Evolutionary conservation across 2,888 invertebrate species (phyloP).

Genomic region (Leucophenga maculata): DNA sequence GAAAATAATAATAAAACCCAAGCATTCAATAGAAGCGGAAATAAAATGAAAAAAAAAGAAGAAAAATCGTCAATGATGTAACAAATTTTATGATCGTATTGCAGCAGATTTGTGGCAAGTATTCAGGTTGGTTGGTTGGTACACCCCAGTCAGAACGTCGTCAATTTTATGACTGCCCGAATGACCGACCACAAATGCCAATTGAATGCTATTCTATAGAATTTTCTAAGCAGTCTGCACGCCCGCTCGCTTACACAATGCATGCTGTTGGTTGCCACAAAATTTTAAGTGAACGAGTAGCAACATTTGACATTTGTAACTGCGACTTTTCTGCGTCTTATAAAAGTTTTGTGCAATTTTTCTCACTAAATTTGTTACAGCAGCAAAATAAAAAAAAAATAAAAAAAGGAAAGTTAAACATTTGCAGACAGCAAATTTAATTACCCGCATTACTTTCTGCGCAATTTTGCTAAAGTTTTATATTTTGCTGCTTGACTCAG

Average conservation of each 20-base stretch:
- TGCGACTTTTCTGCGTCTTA: background rate
- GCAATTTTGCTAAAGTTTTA: conserved; percentile 1
- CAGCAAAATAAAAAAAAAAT: background rate
- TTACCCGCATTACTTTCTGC: conserved; percentile 39
- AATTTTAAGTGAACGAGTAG: too few relatives aligned
- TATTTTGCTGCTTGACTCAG: conserved; percentile 35
- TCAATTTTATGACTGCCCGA: background rate
- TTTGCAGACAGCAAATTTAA: conserved; percentile 43
- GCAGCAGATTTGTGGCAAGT: background rate
- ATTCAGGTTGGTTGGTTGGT: background rate
- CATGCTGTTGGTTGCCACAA: too few relatives aligned
- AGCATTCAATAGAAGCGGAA: background rate
- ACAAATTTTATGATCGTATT: conserved; percentile 19
- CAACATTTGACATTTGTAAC: conserved; percentile 1
- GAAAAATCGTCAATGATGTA: conserved; percentile 21
- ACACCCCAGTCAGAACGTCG: background rate
- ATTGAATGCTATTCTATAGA: background rate
- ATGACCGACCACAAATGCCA: conserved; percentile 3
- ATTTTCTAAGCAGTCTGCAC: background rate
- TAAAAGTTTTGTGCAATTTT: background rate
- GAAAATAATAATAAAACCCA: too few relatives aligned
- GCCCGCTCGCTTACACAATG: background rate
- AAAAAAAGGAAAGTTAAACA: background rate
- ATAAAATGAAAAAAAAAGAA: background rate
- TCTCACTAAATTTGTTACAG: too few relatives aligned